phyloP scores from a whole-genome alignment of 2,797 vertebrate genomes.

The Percopsis omiscomaycus region DNA sequence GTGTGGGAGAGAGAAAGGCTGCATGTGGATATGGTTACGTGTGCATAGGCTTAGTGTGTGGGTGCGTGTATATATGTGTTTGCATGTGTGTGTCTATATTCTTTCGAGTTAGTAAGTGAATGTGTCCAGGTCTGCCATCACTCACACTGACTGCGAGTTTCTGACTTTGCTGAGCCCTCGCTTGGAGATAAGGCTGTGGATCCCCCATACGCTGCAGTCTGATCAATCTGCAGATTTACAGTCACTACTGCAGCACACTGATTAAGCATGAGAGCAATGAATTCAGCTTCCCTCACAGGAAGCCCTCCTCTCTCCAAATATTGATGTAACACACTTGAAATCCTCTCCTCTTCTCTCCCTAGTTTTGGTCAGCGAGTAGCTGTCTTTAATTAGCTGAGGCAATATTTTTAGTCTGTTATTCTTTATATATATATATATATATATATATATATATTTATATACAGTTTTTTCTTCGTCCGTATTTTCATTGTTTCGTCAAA shows the following conservation, averaged over 20 bases:
- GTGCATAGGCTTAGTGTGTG: not conserved
- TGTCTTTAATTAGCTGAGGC: conserved; percentile 56
- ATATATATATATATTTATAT: conserved; percentile 6
- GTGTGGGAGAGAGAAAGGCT: not conserved
- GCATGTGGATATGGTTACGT: not conserved
- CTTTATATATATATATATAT: conserved; percentile 1
- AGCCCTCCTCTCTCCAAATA: conserved; percentile 50
- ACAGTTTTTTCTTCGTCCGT: not conserved
- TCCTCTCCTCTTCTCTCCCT: conserved; percentile 53
- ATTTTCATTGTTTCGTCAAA: conserved; percentile 28
- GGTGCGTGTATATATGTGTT: conserved; percentile 1
- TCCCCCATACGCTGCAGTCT: conserved; percentile 66
- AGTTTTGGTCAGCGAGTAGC: conserved; percentile 40
- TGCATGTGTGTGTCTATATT: conserved; percentile 9
- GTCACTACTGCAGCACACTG: conserved; percentile 66
- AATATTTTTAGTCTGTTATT: conserved; percentile 36
- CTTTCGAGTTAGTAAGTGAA: not conserved
- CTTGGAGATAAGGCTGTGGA: conserved; percentile 71
- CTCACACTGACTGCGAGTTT: conserved; percentile 59
- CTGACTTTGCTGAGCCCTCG: conserved; percentile 68
- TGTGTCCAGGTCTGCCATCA: conserved; percentile 48
- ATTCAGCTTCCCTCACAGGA: conserved; percentile 64
- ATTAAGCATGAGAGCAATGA: conserved; percentile 73
- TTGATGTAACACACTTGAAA: conserved; percentile 70
- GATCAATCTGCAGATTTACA: conserved; percentile 77